Evolutionary conservation across 2,113 vertebrate species (phyloP).

Genomic region (Hyaena hyaena): DNA sequence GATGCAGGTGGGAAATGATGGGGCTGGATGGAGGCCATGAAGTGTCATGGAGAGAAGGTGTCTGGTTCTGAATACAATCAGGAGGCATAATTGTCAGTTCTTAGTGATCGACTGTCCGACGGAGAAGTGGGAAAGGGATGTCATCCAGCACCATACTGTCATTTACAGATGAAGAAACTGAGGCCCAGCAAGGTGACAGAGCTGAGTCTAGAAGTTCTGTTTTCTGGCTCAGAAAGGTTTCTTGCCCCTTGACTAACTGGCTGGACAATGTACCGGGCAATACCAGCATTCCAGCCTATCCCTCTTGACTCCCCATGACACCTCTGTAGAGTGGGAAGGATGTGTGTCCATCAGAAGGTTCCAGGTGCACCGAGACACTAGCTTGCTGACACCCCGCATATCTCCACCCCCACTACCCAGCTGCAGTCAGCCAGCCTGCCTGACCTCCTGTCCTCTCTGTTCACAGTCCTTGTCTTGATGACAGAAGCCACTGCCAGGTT

Average conservation of each 20-base stretch:
- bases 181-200: background rate
- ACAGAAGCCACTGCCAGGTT: constrained; percentile 3
- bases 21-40: accelerated
- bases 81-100: background rate
- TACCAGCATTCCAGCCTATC: background rate
- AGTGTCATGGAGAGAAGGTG: background rate
- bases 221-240: background rate
- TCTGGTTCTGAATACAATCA: background rate
- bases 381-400: too few relatives aligned
- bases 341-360: background rate
- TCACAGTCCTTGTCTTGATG: background rate
- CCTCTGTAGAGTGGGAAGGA: background rate
- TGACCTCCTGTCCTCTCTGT: background rate
- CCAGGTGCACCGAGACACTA: background rate
- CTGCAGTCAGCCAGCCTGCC: background rate
- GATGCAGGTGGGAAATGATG: background rate
- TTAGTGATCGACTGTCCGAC: background rate
- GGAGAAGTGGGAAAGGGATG: background rate
- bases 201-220: background rate
- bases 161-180: background rate
- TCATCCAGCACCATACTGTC: background rate
- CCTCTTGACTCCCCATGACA: accelerated
- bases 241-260: background rate
- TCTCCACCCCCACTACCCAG: background rate
- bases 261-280: background rate